Evolutionary conservation across 30 jellyfish, hydroid and myxozoan species (phyloP).

Genomic region (Sanderia malayensis): DNA sequence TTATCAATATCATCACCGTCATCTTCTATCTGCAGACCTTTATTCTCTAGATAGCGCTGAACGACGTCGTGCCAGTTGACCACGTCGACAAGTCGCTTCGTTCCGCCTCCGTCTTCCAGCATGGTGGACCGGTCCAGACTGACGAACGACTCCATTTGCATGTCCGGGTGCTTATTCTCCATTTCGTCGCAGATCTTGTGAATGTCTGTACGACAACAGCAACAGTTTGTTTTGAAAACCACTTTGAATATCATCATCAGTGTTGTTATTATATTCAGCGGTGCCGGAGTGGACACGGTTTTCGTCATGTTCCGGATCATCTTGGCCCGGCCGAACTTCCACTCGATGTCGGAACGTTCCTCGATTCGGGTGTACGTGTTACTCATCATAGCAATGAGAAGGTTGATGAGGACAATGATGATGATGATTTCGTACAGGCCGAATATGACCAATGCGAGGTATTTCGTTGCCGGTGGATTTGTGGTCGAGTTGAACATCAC

Average conservation of each 20-base stretch:
- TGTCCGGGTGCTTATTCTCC: conserved; percentile 63
- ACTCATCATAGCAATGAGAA: conserved; percentile 99
- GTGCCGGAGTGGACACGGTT: conserved; percentile 88
- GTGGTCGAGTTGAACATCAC: conserved; percentile 55
- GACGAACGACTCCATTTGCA: conserved; percentile 69
- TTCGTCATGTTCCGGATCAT: conserved; percentile 89
- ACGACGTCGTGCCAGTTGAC: conserved; percentile 80
- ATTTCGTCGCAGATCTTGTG: conserved; percentile 61
- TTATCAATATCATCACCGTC: conserved; percentile 52
- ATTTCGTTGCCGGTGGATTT: conserved; percentile 77
- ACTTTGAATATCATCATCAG: conserved; percentile 51
- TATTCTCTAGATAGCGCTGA: conserved; percentile 42
- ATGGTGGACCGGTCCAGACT: conserved; percentile 61
- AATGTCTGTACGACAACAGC: conserved; percentile 82
- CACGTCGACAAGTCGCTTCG: conserved; percentile 60
- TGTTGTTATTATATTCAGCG: conserved; percentile 75
- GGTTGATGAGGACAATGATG: conserved; percentile 75
- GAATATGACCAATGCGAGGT: conserved; percentile 67
- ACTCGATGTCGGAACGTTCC: conserved; percentile 92
- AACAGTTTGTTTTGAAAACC: conserved; percentile 59
- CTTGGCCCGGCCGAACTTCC: conserved; percentile 98
- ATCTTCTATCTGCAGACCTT: conserved; percentile 68
- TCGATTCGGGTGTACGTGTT: conserved; percentile 86
- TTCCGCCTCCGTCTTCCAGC: conserved; percentile 63
- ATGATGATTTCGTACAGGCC: conserved; percentile 84